phyloP scores from a whole-genome alignment of 2,797 vertebrate genomes.

The Loris lydekkerianus region DNA sequence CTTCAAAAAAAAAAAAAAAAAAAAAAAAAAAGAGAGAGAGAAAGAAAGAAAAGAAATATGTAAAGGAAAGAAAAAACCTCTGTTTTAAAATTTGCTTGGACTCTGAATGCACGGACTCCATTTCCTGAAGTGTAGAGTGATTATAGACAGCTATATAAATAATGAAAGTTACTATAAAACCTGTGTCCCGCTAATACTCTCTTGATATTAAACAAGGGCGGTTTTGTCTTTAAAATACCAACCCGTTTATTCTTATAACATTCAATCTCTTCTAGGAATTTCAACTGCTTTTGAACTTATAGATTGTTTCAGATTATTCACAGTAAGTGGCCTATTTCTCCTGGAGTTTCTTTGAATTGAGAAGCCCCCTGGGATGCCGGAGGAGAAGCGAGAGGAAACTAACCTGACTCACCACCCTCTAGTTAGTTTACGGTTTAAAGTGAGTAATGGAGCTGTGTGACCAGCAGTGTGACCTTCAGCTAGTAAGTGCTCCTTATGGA shows the following conservation, averaged over 20 bases:
- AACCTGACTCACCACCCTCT: conserved; percentile 34
- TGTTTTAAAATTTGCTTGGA: conserved; percentile 66
- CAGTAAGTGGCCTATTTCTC: conserved; percentile 79
- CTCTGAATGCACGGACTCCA: not conserved
- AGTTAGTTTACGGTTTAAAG: conserved; percentile 71
- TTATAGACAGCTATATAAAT: conserved; percentile 52
- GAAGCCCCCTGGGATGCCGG: conserved; percentile 73
- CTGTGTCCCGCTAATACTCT: conserved; percentile 1
- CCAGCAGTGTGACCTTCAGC: conserved; percentile 70
- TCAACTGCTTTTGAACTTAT: conserved; percentile 79
- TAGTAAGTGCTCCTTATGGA: conserved; percentile 57
- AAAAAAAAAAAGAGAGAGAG: not conserved
- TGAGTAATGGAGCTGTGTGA: conserved; percentile 66
- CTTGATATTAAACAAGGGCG: conserved; percentile 75
- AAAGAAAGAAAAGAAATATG: not conserved
- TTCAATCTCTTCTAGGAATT: conserved; percentile 81
- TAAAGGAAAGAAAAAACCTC: conserved; percentile 11
- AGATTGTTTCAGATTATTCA: conserved; percentile 80
- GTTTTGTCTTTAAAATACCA: conserved; percentile 82
- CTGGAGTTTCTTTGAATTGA: conserved; percentile 81
- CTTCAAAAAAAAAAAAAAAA: not conserved
- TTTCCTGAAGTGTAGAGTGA: conserved; percentile 67
- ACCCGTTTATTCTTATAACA: conserved; percentile 71
- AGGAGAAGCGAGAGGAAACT: conserved; percentile 70
- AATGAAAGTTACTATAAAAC: conserved; percentile 66